Evolutionary conservation across 1,140 invertebrate species (phyloP).

Genomic region (Bombus sibiricus): DNA sequence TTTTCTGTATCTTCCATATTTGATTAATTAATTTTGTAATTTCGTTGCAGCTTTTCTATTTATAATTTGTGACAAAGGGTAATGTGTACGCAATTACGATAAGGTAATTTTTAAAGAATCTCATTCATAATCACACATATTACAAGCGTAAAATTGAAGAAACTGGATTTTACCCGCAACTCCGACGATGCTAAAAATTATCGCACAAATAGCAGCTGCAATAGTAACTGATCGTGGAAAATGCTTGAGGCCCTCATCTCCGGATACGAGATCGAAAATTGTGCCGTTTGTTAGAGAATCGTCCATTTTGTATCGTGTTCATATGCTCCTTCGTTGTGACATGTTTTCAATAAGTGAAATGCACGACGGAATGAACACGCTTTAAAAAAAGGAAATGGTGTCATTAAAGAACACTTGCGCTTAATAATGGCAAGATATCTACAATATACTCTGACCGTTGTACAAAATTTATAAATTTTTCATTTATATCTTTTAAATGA

Average conservation of each 20-base stretch:
- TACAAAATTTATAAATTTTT: neutral
- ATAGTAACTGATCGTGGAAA: conserved; percentile 88
- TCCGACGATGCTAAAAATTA: conserved; percentile 90
- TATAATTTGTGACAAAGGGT: neutral
- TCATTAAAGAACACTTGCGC: conserved; percentile 10
- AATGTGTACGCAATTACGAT: no score
- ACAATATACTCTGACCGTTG: no score
- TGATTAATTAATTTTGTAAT: neutral
- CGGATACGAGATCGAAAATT: conserved; percentile 44
- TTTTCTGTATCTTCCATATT: no score
- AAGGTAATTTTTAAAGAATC: no score
- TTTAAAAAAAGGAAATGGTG: neutral
- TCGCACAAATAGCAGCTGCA: conserved; percentile 89
- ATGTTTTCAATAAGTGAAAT: conserved; percentile 17
- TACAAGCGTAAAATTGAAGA: neutral
- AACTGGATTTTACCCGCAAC: conserved; percentile 85
- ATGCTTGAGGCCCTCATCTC: conserved; percentile 58
- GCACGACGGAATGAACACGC: neutral
- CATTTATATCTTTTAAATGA: neutral
- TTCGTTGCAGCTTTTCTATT: neutral
- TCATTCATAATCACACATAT: neutral
- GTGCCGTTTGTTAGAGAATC: conserved; percentile 53
- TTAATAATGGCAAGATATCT: neutral
- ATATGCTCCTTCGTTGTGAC: conserved; percentile 16
- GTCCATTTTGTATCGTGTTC: conserved; percentile 48